Evolutionary conservation across 2,797 vertebrate species (phyloP).

Genomic region (Lacerta bilineata): DNA sequence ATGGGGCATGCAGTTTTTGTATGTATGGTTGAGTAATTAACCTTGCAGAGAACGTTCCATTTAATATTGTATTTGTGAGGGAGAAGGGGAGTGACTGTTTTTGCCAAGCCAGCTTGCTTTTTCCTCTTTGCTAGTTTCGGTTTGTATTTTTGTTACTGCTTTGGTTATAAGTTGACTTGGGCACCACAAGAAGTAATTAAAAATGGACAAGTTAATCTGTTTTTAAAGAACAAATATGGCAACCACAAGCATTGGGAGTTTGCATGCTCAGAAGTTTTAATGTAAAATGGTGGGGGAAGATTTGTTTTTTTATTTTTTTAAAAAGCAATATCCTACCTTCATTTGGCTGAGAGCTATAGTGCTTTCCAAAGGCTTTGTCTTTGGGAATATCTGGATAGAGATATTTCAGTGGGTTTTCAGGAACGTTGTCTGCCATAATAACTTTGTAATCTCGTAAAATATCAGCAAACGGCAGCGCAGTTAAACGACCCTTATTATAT

Average conservation of each 20-base stretch:
- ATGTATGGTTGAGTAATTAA: no score
- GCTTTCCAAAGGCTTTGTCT: slow-evolving; percentile 94
- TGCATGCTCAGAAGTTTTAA: neutral
- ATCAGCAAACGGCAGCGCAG: slow-evolving; percentile 92
- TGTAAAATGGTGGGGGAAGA: neutral
- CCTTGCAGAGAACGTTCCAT: no score
- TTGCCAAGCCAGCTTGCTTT: neutral
- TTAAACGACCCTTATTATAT: slow-evolving; percentile 93
- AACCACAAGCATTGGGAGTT: neutral
- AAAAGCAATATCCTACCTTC: slow-evolving; percentile 82
- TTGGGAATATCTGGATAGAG: slow-evolving; percentile 96
- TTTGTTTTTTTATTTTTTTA: neutral
- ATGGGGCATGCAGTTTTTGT: no score
- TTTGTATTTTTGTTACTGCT: neutral
- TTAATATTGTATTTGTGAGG: no score
- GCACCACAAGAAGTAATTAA: neutral
- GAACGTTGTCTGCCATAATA: slow-evolving; percentile 92
- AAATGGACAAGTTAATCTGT: no score
- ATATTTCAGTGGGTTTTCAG: slow-evolving; percentile 95
- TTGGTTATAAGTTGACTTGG: neutral
- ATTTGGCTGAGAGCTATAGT: slow-evolving; percentile 93
- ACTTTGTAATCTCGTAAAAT: slow-evolving; percentile 98
- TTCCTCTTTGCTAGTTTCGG: neutral
- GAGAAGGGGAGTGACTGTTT: no score
- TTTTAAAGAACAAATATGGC: neutral